Evolutionary conservation across 1,140 invertebrate genomes (phyloP), one percentile per base, ranked within the genome.

Genomic region (Drosophila nannoptera): DNA sequence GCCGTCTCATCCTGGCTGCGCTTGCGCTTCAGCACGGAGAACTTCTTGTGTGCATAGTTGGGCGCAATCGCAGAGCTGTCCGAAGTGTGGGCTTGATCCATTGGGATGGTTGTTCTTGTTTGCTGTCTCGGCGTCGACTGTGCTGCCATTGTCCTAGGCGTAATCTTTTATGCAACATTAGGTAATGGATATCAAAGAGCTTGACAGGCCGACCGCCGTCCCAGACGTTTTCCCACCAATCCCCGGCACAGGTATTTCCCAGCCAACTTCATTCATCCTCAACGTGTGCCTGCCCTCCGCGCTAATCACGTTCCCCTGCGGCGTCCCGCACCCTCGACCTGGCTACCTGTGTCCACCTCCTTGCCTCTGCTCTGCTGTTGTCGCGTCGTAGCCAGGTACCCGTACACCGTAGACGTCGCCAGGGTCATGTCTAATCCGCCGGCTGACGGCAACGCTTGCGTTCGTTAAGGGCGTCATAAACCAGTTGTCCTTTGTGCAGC

Each of bases 91-190:
- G 29, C 16, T 54, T 62, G 43, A 35, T 52, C 22, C 22, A 22
- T 22, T 22, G 22, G 22, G 22, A 22, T 22, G 22, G 56, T 55
- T 66, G 66, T 67, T 78, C 46, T 58, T 45, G 56, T 35, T 71
- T 29, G 63, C 29, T 68, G 80, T 68, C 81, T 65, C 6, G 50
- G 35, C 62, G 69, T 22, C 56, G 82, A 86, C 63, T 84, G 80
- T 86, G 81, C 63, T 69, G 69, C 52, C 59, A 62, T 69, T 74
- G 62, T 74, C 36, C 54, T 61, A 49, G 56, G 45, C 63, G 31
- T 43, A 32, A 78, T 61, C 59, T 84, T 84, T 86, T 86, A 84
- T 84, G 73, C 73, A 84, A 86, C 69, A 73, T 69, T 77, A 86
- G 80, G 80, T 84, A 84, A 84, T 66, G 55, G 35, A 35, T 64